Percentiles rank a stretch among this genome's conserved stretches.
These are phyloP conservation scores for Aporophyla nigra DNA, from an alignment of 2,888 invertebrate species.

Conservation along the genomic window DNA sequence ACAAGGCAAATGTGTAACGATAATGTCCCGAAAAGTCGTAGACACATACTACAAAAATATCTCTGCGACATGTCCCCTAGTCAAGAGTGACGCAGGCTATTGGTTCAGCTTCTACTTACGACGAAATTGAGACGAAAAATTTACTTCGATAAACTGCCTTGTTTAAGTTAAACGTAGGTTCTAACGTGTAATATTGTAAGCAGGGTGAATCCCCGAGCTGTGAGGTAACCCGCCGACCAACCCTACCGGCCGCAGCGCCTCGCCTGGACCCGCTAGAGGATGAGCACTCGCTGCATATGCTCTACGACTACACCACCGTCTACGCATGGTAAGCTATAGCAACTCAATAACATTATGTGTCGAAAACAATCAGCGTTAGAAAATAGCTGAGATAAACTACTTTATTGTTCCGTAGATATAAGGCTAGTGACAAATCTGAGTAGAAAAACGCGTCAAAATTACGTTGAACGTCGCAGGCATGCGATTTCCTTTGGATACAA, in stretches of 20 bases:
- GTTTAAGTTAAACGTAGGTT: not conserved
- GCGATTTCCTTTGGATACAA: not conserved
- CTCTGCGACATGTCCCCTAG: too few relatives aligned
- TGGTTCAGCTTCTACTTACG: not conserved
- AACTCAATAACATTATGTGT: not conserved
- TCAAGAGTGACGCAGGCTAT: not conserved
- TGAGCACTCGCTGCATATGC: constrained; percentile 94
- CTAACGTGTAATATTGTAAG: not conserved
- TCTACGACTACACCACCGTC: constrained; percentile 97
- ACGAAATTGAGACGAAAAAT: not conserved
- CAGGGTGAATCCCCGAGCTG: constrained; percentile 66
- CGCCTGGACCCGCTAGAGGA: constrained; percentile 95
- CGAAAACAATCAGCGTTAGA: not conserved
- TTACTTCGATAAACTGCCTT: not conserved
- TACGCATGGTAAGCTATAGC: constrained; percentile 92
- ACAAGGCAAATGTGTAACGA: too few relatives aligned
- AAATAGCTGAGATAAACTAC: not conserved
- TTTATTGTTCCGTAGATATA: not conserved
- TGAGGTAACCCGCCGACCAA: constrained; percentile 93
- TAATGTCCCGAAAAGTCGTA: too few relatives aligned
- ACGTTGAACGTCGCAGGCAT: not conserved
- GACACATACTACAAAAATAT: too few relatives aligned
- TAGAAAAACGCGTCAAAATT: not conserved
- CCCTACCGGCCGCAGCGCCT: constrained; percentile 94
- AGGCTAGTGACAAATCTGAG: not conserved